These are phyloP conservation scores for Chirona hameri DNA, from an alignment of 2,888 invertebrate genomes.

Conservation along the genomic window DNA sequence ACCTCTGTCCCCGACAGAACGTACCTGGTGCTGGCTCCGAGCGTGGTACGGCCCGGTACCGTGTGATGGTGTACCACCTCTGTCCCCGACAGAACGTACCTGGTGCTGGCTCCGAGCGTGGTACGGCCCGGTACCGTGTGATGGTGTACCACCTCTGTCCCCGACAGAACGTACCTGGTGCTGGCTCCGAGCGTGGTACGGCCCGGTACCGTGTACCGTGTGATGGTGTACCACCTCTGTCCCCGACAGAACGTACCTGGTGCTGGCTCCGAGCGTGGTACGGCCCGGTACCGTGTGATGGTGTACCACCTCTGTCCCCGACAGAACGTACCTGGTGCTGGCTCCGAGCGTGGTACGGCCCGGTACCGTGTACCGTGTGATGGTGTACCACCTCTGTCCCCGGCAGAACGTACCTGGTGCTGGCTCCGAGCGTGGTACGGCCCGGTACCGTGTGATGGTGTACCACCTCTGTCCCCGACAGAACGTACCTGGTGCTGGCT, in stretches of 20 bases:
- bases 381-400: conserved; percentile 70
- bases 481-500: conserved; percentile 88
- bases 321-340: conserved; percentile 88
- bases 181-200: conserved; percentile 86
- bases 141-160: conserved; percentile 75
- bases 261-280: conserved; percentile 85
- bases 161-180: conserved; percentile 82
- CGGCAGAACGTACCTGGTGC: conserved; percentile 85
- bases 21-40: conserved; percentile 88
- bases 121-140: conserved; percentile 85
- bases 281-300: conserved; percentile 82
- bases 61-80: conserved; percentile 79
- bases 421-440: conserved; percentile 84
- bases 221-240: conserved; percentile 79
- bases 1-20: no score
- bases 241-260: conserved; percentile 79
- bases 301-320: no score
- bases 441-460: conserved; percentile 84
- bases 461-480: no score
- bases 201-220: conserved; percentile 84
- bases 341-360: conserved; percentile 88
- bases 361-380: conserved; percentile 82
- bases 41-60: conserved; percentile 84
- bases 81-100: conserved; percentile 78
- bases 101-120: conserved; percentile 85